Evolutionary conservation across 2,113 vertebrate species (phyloP), one percentile per base, ranked within the genome.

Genomic region (Empidonax alnorum): DNA sequence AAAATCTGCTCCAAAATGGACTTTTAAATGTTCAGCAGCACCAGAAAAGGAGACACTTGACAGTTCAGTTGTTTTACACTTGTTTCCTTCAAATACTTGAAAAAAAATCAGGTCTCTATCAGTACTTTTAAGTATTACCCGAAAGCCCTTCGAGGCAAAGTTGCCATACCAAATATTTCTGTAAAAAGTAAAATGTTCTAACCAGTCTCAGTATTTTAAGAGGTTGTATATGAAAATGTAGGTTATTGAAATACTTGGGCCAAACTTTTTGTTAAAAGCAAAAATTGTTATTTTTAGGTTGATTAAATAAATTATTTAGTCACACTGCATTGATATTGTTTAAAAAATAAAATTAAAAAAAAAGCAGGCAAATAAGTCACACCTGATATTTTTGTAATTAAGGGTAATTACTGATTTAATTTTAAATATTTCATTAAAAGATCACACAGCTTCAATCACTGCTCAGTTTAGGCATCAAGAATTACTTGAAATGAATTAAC

Each of bases 381-480:
- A 90, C 41, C 30, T 74, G 31, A 44, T 94, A 80, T 73, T 95
- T 94, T 85, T 81, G 44, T 46, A 86, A 84, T 86, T 94, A 92
- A 89, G 78, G 7, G 9, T 67, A 93, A 89, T 95, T 95, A 84
- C 18, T 33, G 18, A 71, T 67, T 89, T 94, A 81, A 93, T 93
- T 94, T 52, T 52, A 89, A 93, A 78, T 65, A 39, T 78, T 87
- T 86, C 55, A 56, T 89, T 88, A 3, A 41, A 62, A 71, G 39
- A 59, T 31, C 30, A 33, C 12, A 27, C 23, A 33, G 4, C 75
- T 86, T 90, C 68, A 90, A 83, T 88, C 63, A 53, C 33, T 62
- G 58, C 39, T 84, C 19, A 55, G 33, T 82, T 87, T 75, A 55
- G 13, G 13, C 55, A 88, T 74, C 33, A 71, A 93, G 76, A 71